These are phyloP conservation scores for Oreochromis mossambicus DNA, from an alignment of 2,797 vertebrate species.

Conservation along the genomic window DNA sequence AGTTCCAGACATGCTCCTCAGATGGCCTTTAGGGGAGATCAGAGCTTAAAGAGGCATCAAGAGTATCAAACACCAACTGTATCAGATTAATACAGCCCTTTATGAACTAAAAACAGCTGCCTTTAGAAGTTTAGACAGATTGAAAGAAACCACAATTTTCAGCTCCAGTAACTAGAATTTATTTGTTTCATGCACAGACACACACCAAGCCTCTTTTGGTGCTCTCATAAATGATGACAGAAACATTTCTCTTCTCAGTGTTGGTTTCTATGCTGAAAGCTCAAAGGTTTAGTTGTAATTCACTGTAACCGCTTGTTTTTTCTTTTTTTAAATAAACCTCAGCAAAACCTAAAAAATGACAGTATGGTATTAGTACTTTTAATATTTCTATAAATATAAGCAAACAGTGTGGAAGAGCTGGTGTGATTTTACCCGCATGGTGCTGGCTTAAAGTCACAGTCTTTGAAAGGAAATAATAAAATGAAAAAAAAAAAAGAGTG, in stretches of 20 bases:
- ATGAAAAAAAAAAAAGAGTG: background rate
- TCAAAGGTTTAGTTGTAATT: constrained; percentile 21
- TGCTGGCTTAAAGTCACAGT: background rate
- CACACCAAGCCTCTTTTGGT: background rate
- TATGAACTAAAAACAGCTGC: constrained; percentile 40
- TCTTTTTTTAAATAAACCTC: background rate
- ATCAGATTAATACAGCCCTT: constrained; percentile 36
- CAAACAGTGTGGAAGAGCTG: background rate
- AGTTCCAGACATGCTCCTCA: background rate
- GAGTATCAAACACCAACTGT: constrained; percentile 20
- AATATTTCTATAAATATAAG: constrained; percentile 11
- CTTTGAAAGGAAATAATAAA: background rate
- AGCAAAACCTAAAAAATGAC: background rate
- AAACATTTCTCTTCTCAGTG: background rate
- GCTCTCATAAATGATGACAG: constrained; percentile 13
- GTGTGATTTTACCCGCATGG: background rate
- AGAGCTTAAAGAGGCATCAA: constrained; percentile 8
- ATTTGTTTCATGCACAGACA: background rate
- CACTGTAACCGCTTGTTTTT: background rate
- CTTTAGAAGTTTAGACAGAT: background rate
- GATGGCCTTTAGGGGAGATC: constrained; percentile 23
- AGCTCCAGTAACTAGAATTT: constrained; percentile 24
- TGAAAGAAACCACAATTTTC: constrained; percentile 2
- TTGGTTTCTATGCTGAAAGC: constrained; percentile 1
- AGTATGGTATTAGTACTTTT: background rate